phyloP scores from a whole-genome alignment of 2,888 invertebrate species.

The Apantesis nais region DNA sequence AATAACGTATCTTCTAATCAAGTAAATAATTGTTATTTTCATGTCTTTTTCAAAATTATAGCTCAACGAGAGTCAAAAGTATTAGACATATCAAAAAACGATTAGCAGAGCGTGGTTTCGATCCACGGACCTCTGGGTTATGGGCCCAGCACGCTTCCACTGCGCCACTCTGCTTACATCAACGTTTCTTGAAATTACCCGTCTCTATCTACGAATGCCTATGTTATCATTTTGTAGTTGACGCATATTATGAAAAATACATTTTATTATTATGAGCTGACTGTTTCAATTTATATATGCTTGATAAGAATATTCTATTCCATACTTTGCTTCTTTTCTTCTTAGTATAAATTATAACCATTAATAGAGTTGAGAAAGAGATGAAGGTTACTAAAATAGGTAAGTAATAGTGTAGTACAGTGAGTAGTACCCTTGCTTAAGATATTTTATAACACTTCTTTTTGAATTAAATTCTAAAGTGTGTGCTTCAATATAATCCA shows the following conservation, averaged over 20 bases:
- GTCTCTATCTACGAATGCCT: neutral
- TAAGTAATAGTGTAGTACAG: neutral
- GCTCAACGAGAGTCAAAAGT: neutral
- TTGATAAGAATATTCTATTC: neutral
- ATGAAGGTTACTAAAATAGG: neutral
- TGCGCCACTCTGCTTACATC: constrained; percentile 90
- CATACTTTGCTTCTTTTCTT: neutral
- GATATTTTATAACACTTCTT: neutral
- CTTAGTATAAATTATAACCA: neutral
- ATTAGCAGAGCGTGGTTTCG: constrained; percentile 91
- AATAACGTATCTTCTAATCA: too few species aligned
- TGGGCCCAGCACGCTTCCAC: constrained; percentile 93
- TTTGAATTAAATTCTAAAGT: too few species aligned
- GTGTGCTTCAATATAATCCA: too few species aligned
- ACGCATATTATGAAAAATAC: neutral
- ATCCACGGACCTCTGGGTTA: constrained; percentile 96
- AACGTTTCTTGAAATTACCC: neutral
- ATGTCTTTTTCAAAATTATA: too few species aligned
- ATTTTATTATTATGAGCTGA: neutral
- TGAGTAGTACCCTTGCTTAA: neutral
- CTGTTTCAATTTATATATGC: too few species aligned
- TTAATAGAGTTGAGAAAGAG: neutral
- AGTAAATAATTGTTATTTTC: too few species aligned
- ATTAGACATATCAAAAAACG: constrained; percentile 21
- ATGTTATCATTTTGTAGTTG: too few species aligned